Evolutionary conservation across 2,888 invertebrate species (phyloP).

Genomic region (Melinaea marsaeus): DNA sequence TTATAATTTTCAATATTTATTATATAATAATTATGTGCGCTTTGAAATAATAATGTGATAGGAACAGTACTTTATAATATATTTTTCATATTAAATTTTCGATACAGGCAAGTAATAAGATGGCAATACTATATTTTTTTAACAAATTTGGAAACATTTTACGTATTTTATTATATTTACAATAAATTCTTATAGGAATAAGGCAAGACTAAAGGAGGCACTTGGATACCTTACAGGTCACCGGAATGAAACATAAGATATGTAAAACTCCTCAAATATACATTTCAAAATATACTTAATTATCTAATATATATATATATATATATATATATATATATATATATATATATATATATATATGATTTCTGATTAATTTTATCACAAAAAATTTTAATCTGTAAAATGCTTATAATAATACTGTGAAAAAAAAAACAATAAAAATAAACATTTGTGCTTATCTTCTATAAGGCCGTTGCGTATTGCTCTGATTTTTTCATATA

Average conservation of each 20-base stretch:
- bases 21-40: neutral
- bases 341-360: conserved; percentile 22
- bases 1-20: neutral
- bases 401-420: conserved; percentile 62
- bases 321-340: conserved; percentile 25
- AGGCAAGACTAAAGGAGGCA: conserved; percentile 59
- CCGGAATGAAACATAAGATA: conserved; percentile 1
- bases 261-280: neutral
- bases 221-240: conserved; percentile 25
- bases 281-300: neutral
- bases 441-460: conserved; percentile 40
- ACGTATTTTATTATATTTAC: neutral
- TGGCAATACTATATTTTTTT: neutral
- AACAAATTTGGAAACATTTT: neutral
- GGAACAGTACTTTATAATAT: neutral
- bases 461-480: conserved; percentile 63
- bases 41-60: neutral
- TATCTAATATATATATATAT: conserved; percentile 12
- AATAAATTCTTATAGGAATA: conserved; percentile 21
- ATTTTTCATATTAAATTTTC: neutral
- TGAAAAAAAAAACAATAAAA: conserved; percentile 39
- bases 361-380: conserved; percentile 40
- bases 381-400: conserved; percentile 48
- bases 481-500: conserved; percentile 48
- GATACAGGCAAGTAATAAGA: neutral